Conservation (phyloP, 2,113 vertebrate species). For the Callipepla californica region DNA sequence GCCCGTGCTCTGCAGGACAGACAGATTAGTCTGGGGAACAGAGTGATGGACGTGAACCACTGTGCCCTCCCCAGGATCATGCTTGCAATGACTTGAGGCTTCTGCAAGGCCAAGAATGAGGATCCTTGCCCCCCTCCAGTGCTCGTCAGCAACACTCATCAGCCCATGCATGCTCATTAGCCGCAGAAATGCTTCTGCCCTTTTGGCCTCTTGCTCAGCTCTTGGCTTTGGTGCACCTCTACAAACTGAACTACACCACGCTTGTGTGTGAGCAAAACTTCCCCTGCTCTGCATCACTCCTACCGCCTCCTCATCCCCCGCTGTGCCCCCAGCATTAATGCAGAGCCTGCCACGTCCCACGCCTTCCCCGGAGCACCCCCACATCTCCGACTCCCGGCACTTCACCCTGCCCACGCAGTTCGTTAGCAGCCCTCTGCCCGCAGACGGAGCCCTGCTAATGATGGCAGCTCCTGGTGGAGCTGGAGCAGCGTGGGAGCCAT, state of each 20-base stretch:
- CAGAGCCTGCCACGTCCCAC: rapidly evolving
- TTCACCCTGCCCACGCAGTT: not conserved
- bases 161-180: rapidly evolving
- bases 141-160: not conserved
- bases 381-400: not conserved
- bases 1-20: not conserved
- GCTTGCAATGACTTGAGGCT: too few relatives aligned
- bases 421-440: not conserved
- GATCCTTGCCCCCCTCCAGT: not conserved
- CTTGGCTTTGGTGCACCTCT: not conserved
- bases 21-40: not conserved
- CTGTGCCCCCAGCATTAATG: rapidly evolving
- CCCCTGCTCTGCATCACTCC: not conserved
- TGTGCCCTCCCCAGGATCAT: not conserved
- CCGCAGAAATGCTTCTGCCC: rapidly evolving
- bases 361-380: rapidly evolving
- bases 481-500: not conserved
- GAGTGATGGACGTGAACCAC: rapidly evolving
- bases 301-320: rapidly evolving
- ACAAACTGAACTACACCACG: rapidly evolving
- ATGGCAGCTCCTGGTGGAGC: not conserved
- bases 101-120: not conserved
- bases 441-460: not conserved
- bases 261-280: rapidly evolving
- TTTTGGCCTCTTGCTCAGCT: not conserved